Evolutionary conservation across 2,797 vertebrate species (phyloP).

Genomic region (Limnodromus scolopaceus): DNA sequence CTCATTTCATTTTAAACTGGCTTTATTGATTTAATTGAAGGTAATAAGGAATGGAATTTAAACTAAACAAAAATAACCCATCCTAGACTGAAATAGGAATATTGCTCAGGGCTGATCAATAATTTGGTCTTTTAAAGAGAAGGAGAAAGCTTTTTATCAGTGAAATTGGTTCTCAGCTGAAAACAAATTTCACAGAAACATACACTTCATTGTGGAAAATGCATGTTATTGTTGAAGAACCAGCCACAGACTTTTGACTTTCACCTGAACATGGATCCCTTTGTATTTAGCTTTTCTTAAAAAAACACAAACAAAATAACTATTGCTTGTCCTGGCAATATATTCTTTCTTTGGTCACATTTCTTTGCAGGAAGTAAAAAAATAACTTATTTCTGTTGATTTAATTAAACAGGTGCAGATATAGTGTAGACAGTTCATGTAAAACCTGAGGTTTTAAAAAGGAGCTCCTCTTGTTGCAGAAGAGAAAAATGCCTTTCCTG

Average conservation of each 20-base stretch:
- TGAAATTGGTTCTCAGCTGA: neutral
- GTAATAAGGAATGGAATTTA: neutral
- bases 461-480: neutral
- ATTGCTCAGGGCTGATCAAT: neutral
- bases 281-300: neutral
- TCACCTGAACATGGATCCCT: neutral
- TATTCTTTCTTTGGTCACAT: neutral
- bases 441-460: neutral
- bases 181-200: neutral
- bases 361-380: neutral
- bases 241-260: neutral
- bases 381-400: neutral
- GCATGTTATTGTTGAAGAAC: neutral
- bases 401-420: neutral
- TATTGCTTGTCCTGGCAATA: neutral
- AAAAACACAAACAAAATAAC: neutral
- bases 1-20: neutral
- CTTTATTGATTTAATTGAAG: neutral
- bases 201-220: neutral
- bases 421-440: neutral
- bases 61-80: neutral
- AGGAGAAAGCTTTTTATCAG: neutral
- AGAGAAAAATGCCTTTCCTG: neutral
- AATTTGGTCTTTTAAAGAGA: neutral
- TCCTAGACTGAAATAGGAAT: neutral